These are phyloP conservation scores for Arrhopalites spinosus DNA, from an alignment of 2,888 invertebrate species.

Conservation along the genomic window DNA sequence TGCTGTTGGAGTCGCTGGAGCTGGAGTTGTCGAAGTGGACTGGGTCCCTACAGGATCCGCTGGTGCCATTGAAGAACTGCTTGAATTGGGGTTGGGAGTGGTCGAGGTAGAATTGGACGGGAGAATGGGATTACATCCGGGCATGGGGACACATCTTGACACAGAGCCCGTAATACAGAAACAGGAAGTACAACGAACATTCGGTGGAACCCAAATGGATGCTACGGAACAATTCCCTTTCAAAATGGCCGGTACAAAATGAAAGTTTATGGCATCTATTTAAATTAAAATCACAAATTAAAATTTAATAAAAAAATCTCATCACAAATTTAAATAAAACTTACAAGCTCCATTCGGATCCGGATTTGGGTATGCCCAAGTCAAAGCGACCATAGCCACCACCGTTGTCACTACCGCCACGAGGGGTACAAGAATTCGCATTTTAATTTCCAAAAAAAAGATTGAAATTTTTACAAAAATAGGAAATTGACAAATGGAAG, in stretches of 20 bases:
- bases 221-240: not conserved
- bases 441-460: too few species aligned
- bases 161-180: not conserved
- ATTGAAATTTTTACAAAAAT: too few species aligned
- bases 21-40: not conserved
- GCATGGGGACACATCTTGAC: not conserved
- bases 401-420: too few species aligned
- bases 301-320: too few species aligned
- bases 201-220: not conserved
- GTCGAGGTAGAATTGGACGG: not conserved
- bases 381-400: too few species aligned
- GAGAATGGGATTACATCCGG: not conserved
- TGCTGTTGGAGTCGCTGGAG: not conserved
- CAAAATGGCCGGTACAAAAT: not conserved
- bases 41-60: not conserved
- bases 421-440: too few species aligned
- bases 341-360: conserved; percentile 1
- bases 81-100: not conserved
- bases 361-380: not conserved
- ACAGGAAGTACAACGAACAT: not conserved
- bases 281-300: not conserved
- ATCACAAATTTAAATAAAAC: not conserved
- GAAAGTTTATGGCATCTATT: not conserved
- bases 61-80: not conserved
- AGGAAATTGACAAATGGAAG: too few species aligned